Evolutionary conservation across 2,888 invertebrate genomes (phyloP), one percentile per base, ranked within the genome.

Genomic region (Lochmaea crataegi): DNA sequence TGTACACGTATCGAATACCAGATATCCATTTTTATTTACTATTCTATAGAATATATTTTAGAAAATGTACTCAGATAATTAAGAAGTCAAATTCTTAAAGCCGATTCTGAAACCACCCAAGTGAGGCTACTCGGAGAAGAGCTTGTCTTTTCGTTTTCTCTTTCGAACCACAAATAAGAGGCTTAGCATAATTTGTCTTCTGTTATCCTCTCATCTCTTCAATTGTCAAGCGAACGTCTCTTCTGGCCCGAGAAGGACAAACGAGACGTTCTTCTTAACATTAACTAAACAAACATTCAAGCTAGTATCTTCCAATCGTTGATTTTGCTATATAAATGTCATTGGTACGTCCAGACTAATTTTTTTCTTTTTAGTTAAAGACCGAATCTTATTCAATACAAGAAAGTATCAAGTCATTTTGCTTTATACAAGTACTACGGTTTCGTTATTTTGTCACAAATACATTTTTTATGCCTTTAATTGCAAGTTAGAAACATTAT

Each of bases 111-210:
- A 68, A 63, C 68, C 68, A 53, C 68, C 60, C 68, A 68, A 57
- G 68, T 51, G 48, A 61, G 51, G 12, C n/a, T 56, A 38, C n/a
- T 38, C 65, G 48, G 51, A 45, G 45, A 65, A 53, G 51, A 71
- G 65, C 72, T 72, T 32, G 68, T 72, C 58, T 53, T 68, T 68
- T 72, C 42, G 68, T 68, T 68, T 72, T 65, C 72, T 74, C 60
- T 32, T 63, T 68, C 57, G 72, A 68, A 68, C 60, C 76, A 70
- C 75, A 77, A 77, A 79, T 82, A 82, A 82, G 81, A 78, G 76
- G 80, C 81, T 82, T 82, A 82, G 74, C 75, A 79, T 80, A 82
- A 82, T 82, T 82, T 82, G 82, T 81, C 82, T 80, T 71, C 77
- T 74, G 76, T 80, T 80, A 80, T 82, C 81, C 79, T 78, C 76